Conservation (phyloP, 2,888 invertebrate genomes). For the Xanthorhoe designata region DNA sequence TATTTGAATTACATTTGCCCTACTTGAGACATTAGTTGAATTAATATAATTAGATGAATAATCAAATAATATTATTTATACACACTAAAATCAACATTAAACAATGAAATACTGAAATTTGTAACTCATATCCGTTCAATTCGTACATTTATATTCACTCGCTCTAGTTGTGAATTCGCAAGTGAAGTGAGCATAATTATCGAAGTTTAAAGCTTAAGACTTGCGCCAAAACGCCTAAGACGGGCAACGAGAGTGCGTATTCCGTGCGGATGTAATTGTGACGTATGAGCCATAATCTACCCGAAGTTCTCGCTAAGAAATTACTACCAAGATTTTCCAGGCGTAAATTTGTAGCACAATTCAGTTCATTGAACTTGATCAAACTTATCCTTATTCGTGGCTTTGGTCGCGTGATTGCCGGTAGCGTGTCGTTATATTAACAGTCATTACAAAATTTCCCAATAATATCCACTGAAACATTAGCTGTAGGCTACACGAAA, state of each 20-base stretch:
- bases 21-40: no score
- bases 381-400: slow-evolving; percentile 58
- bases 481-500: slow-evolving; percentile 76
- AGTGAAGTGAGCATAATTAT: slow-evolving; percentile 9
- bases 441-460: slow-evolving; percentile 81
- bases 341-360: slow-evolving; percentile 27
- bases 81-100: no score
- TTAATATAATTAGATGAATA: no score
- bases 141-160: slow-evolving; percentile 5
- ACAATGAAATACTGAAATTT: no score
- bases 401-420: slow-evolving; percentile 67
- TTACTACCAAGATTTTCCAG: slow-evolving; percentile 1
- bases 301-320: neutral
- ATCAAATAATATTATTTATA: no score
- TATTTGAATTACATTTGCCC: no score
- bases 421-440: slow-evolving; percentile 78
- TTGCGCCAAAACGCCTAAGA: neutral
- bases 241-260: neutral
- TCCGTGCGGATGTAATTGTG: neutral
- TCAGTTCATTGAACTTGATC: slow-evolving; percentile 63
- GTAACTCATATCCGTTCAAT: neutral
- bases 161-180: slow-evolving; percentile 3
- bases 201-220: neutral
- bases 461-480: slow-evolving; percentile 79
- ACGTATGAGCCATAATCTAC: neutral